These are phyloP conservation scores for Drosophila cyrtoloma DNA, from an alignment of 2,888 invertebrate species.

Conservation along the genomic window DNA sequence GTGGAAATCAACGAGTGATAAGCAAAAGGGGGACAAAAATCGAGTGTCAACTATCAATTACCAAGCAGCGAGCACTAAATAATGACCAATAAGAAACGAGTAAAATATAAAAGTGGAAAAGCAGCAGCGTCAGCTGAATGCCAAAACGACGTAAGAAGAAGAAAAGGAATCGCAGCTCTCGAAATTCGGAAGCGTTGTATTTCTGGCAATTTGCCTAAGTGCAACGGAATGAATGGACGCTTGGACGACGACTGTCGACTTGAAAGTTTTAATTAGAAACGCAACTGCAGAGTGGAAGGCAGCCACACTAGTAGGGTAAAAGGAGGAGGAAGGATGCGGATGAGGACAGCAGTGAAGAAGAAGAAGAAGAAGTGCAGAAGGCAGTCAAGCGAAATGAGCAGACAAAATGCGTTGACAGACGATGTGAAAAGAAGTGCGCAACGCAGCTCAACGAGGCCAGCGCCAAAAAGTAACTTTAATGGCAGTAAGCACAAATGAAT, in stretches of 20 bases:
- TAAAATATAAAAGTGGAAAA: too few species aligned
- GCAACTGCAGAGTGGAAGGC: conserved; percentile 62
- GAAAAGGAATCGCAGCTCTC: not conserved
- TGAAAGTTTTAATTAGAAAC: conserved; percentile 78
- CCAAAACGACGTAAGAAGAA: not conserved
- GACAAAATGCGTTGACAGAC: conserved; percentile 76
- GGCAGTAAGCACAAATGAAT: conserved; percentile 54
- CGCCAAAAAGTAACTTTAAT: conserved; percentile 63
- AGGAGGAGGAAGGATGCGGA: not conserved
- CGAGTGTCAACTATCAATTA: not conserved
- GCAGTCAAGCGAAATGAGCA: conserved; percentile 77
- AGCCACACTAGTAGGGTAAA: conserved; percentile 11
- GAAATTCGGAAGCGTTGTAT: conserved; percentile 31
- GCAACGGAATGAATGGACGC: conserved; percentile 57
- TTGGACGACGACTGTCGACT: conserved; percentile 43
- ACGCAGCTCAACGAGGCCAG: conserved; percentile 49
- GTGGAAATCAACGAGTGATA: not conserved
- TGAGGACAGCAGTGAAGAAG: not conserved
- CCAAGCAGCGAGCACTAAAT: not conserved
- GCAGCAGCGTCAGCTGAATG: conserved; percentile 1
- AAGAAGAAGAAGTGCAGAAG: conserved; percentile 23
- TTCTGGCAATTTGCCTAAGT: conserved; percentile 77
- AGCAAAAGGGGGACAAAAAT: not conserved
- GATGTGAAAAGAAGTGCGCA: conserved; percentile 51
- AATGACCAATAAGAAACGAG: not conserved